phyloP scores from a whole-genome alignment of 2,888 invertebrate species.

The Omphaloscelis lunosa region DNA sequence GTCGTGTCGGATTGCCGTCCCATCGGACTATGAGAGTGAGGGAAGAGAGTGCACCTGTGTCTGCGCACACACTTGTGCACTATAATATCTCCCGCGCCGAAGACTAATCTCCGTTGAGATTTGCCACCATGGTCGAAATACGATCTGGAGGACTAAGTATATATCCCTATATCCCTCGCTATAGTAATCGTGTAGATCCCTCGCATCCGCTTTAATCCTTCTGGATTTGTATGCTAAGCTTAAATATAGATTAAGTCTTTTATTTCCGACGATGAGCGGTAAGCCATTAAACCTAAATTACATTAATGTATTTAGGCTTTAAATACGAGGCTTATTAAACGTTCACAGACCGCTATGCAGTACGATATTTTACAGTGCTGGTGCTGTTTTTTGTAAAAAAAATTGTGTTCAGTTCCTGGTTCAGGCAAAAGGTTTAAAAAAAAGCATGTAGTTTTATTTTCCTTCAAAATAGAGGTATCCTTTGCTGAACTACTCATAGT shows the following conservation, averaged over 20 bases:
- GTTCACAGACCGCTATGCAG: not conserved
- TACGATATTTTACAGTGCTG: not conserved
- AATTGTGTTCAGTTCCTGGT: not conserved
- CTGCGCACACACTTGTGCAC: too few relatives aligned
- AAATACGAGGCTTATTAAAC: too few relatives aligned
- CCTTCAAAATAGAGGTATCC: not conserved
- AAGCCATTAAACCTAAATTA: not conserved
- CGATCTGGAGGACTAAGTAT: too few relatives aligned
- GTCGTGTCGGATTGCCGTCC: too few relatives aligned
- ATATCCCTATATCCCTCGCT: too few relatives aligned
- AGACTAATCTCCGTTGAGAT: too few relatives aligned
- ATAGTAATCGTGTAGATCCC: not conserved
- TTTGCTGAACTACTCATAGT: not conserved
- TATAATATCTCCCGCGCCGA: too few relatives aligned
- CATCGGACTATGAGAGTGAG: too few relatives aligned
- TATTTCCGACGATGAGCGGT: not conserved
- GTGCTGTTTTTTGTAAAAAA: not conserved
- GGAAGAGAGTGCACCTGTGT: too few relatives aligned
- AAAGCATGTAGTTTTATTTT: not conserved
- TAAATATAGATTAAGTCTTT: not conserved
- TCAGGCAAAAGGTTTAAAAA: not conserved
- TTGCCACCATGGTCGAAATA: too few relatives aligned
- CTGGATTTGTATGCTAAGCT: constrained; percentile 5
- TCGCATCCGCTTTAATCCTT: not conserved
- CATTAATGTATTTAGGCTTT: not conserved